phyloP scores from a whole-genome alignment of 2,888 invertebrate species.

The Thymelicus sylvestris region DNA sequence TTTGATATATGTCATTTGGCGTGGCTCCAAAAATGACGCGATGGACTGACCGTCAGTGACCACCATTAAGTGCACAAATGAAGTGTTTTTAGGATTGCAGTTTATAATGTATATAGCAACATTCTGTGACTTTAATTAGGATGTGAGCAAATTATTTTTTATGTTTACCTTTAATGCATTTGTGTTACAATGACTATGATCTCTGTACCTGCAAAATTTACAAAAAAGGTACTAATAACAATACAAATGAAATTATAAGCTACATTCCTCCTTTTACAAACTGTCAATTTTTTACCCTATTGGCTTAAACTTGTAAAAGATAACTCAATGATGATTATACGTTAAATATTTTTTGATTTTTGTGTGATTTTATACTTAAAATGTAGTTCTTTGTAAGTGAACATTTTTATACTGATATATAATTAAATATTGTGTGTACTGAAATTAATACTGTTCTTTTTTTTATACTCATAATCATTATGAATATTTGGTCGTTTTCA shows the following conservation, averaged over 20 bases:
- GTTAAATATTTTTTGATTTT: constrained; percentile 44
- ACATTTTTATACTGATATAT: constrained; percentile 38
- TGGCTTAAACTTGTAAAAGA: constrained; percentile 29
- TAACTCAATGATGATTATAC: background rate
- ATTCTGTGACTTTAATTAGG: background rate
- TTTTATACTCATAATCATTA: background rate
- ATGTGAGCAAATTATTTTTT: constrained; percentile 1
- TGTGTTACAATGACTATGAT: constrained; percentile 36
- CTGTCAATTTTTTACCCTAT: constrained; percentile 14
- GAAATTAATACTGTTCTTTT: constrained; percentile 25
- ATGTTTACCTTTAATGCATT: constrained; percentile 12
- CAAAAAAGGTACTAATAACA: constrained; percentile 1
- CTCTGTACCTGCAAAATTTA: constrained; percentile 35
- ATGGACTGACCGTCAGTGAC: too few species aligned
- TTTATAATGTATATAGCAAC: background rate
- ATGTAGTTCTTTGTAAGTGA: constrained; percentile 40
- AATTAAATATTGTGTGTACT: constrained; percentile 34
- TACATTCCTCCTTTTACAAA: constrained; percentile 31
- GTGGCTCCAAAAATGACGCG: too few species aligned
- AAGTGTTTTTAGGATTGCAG: background rate
- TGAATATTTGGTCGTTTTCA: background rate
- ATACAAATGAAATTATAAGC: constrained; percentile 16
- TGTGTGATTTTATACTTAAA: constrained; percentile 46
- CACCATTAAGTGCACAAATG: background rate
- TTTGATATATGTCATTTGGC: too few species aligned